Base-by-base conservation (phyloP, 2,888 invertebrate genomes). In the Heptascelio sp. region DNA sequence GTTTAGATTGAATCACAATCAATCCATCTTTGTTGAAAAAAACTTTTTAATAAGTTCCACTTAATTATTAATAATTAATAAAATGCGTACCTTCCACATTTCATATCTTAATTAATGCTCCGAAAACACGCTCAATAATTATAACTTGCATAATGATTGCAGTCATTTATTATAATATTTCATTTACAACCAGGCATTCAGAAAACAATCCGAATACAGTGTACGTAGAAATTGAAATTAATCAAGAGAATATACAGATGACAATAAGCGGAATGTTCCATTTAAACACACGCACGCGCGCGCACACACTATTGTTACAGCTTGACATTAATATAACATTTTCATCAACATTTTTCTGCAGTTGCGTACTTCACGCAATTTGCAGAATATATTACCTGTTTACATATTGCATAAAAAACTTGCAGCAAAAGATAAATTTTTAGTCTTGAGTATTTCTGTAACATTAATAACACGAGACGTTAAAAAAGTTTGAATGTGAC, bases 11-110 rank as follows among this genome's bases (percentile, higher is more conserved):
- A 59, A 79, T 79, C 79, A 40, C 23, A 23, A 72, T 67, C 72
- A 23, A 79, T 79, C 60, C 59, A 60, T 79, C 72, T 79, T 67
- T 60, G 49, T 37, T 55, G 19, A 11, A 43, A 57, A 67, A 49
- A 57, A 53, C 21, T 5, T 53, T 77, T 70, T 43, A 77, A 73
- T 55, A 64, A 62, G 64, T n/a, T 1, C n/a, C 34, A 46, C 23
- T 57, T 77, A 64, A 70, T 70, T 70, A 77, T 77, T 70, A 70
- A 64, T 55, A 62, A 64, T 77, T 77, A 68, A 67, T 77, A 68
- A 60, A 53, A 15, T 37, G 21, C 53, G 21, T 60, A 65, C 59
- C 49, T 46, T 19, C 55, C 19, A 17, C 9, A 64, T 73, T 53
- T 64, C 64, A 73, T 64, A 53, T 21, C 40, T 40, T 55, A 55